Percentiles rank a stretch among this genome's conserved stretches.
These are phyloP conservation scores for Ichneumoninae sp. DNA, from an alignment of 2,888 invertebrate species.

Conservation along the genomic window DNA sequence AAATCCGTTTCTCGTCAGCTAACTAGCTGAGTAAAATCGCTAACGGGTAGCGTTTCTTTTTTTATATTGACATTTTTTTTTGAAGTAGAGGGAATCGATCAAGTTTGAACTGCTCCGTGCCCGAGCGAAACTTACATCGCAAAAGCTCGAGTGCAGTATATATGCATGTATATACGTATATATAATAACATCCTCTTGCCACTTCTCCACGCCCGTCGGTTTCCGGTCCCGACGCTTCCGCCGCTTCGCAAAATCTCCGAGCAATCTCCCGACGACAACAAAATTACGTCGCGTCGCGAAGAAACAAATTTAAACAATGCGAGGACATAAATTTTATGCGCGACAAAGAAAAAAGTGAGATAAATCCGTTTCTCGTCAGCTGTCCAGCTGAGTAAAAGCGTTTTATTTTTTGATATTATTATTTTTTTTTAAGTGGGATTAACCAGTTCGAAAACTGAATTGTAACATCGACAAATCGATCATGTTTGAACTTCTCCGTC, in stretches of 20 bases:
- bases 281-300: constrained; percentile 11
- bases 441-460: no score
- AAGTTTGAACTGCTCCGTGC: no score
- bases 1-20: background rate
- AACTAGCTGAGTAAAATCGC: background rate
- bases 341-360: background rate
- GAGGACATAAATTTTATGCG: background rate
- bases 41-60: background rate
- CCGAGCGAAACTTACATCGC: background rate
- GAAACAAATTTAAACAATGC: background rate
- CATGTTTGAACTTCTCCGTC: no score
- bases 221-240: constrained; percentile 1
- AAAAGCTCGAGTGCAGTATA: no score
- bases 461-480: no score
- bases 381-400: background rate
- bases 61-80: no score
- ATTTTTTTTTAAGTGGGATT: no score
- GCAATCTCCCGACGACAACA: constrained; percentile 23
- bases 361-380: background rate
- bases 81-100: no score
- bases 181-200: background rate
- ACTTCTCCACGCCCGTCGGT: background rate
- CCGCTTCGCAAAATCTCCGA: constrained; percentile 6
- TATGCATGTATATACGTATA: no score
- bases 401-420: background rate